Conservation (phyloP, 2,888 invertebrate genomes). For the Polietes domitor region DNA sequence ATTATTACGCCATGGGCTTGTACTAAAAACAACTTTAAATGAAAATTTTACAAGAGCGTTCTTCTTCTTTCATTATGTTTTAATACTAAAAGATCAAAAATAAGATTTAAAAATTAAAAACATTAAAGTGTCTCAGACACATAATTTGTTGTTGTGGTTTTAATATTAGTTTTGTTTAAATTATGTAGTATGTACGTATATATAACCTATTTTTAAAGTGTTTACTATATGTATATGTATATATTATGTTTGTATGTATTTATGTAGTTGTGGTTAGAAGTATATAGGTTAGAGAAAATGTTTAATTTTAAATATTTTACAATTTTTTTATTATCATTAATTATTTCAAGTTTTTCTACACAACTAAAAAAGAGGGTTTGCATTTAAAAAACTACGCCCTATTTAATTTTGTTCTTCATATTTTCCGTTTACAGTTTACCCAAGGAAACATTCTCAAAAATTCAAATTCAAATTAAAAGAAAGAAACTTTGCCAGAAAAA, state of each 20-base stretch:
- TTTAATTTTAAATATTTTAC: slow-evolving; percentile 34
- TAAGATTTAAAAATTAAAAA: slow-evolving; percentile 24
- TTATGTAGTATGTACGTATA: neutral
- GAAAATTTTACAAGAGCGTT: neutral
- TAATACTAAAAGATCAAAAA: slow-evolving; percentile 14
- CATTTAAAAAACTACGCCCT: neutral
- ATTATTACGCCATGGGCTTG: neutral
- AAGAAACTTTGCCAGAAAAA: slow-evolving; percentile 63
- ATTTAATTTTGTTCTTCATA: slow-evolving; percentile 66
- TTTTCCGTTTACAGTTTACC: neutral
- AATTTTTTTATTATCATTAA: neutral
- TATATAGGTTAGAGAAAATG: neutral
- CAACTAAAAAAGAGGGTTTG: slow-evolving; percentile 15
- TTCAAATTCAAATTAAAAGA: neutral
- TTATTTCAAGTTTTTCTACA: slow-evolving; percentile 16
- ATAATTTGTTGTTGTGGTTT: slow-evolving; percentile 9
- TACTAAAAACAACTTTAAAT: neutral
- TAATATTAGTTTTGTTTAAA: neutral
- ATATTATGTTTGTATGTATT: neutral
- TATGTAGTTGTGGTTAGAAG: too few species aligned
- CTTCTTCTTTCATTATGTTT: neutral
- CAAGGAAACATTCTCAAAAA: neutral
- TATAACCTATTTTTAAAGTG: neutral
- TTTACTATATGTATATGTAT: neutral
- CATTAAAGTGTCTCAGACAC: slow-evolving; percentile 35